Base-by-base conservation (phyloP, 2,113 vertebrate genomes). In the Lathamus discolor region DNA sequence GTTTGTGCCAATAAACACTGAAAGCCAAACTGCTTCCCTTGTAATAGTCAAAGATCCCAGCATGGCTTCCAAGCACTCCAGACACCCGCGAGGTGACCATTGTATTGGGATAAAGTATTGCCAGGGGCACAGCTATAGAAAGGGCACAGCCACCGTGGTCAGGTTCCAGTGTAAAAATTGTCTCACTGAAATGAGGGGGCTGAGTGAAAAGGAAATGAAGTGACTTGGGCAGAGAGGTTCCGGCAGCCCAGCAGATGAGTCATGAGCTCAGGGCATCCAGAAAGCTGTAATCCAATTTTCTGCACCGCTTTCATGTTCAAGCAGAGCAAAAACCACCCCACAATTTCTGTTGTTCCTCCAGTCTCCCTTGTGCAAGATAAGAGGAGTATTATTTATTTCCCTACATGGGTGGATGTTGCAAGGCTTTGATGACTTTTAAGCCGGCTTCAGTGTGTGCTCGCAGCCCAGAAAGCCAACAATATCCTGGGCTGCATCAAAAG, bases 201-300 rank as follows among this genome's bases (percentile, higher is more conserved):
- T 6, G 4, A 77, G 29, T 31, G 27, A 63, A 88, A 90, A 68
- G 25, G 90, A 93, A 81, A 77, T 75, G 22, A 49, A 67, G 29
- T 70, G 61, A 72, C 46, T 82, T 69, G 33, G 35, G 28, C 74
- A 85, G 39, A 93, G 70, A 82, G 29, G 76, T 89, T 82, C 54
- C 59, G 44, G 22, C 31, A 80, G 54, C 54, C 59, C 68, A 74
- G 49, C 70, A 81, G 68, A 83, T 86, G 51, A 93, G 51, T 90
- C 72, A 75, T 63, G 64, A 90, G 68, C 90, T 86, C 75, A 84
- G 43, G 79, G 80, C 93, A 81, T 88, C 61, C 64, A 87, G 61
- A 94, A 74, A 92, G 61, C 61, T 81, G 83, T 95, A 90, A 94
- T 94, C 55, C 54, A 39, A 7, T 93, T 97, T 90, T 77, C 51